phyloP scores from a whole-genome alignment of 2,797 vertebrate genomes.

The Mionectes olivaceus region DNA sequence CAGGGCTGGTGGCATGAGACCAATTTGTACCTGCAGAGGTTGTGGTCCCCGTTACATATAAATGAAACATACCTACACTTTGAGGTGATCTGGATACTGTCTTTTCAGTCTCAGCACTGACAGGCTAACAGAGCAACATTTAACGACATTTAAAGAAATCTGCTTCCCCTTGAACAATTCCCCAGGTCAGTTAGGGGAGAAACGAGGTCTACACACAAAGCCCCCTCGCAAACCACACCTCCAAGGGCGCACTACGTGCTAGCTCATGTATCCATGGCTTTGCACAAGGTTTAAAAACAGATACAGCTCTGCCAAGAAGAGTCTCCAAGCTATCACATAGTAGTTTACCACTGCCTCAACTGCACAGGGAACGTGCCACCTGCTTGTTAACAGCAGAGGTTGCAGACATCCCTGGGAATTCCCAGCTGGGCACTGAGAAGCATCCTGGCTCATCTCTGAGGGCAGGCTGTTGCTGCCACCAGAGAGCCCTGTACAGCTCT shows the following conservation, averaged over 20 bases:
- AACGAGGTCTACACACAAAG: neutral
- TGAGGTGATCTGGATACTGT: neutral
- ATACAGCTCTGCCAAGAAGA: neutral
- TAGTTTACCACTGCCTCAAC: neutral
- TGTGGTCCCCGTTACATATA: neutral
- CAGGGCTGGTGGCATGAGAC: neutral
- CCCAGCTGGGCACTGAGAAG: neutral
- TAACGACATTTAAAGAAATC: neutral
- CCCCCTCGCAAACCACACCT: neutral
- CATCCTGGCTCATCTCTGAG: neutral
- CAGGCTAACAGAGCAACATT: neutral
- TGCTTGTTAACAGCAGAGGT: neutral
- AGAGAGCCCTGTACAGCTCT: neutral
- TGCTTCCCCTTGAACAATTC: neutral
- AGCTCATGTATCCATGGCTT: neutral
- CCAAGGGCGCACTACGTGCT: accelerated
- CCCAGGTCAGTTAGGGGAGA: neutral
- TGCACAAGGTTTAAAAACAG: neutral
- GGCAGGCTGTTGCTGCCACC: neutral
- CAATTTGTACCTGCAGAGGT: neutral
- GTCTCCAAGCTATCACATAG: neutral
- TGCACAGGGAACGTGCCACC: accelerated
- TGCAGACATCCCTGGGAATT: neutral
- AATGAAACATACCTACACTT: neutral
- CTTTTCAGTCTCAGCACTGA: neutral